Percentiles rank a stretch among this genome's conserved stretches.
These are phyloP conservation scores for Drosophila obscura DNA, from an alignment of 1,140 invertebrate genomes.

Conservation along the genomic window DNA sequence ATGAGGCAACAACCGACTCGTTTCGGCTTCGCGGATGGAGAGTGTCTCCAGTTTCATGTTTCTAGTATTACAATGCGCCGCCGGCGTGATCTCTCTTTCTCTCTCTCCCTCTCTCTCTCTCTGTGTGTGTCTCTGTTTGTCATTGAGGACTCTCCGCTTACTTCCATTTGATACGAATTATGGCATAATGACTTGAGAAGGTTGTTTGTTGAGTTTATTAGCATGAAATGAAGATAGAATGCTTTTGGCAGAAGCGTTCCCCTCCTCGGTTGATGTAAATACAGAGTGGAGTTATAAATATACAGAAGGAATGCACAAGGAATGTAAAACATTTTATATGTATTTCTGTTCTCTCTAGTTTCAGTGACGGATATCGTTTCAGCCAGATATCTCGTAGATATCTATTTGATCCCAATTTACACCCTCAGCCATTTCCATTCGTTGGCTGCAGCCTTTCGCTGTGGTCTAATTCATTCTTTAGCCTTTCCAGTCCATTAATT, in stretches of 20 bases:
- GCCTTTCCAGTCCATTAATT: too few relatives aligned
- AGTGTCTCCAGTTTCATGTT: constrained; percentile 63
- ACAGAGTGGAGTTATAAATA: too few relatives aligned
- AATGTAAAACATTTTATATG: too few relatives aligned
- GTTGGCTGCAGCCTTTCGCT: too few relatives aligned
- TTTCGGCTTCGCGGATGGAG: constrained; percentile 41
- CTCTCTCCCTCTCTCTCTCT: constrained; percentile 3
- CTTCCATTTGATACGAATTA: constrained; percentile 32
- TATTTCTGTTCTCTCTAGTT: too few relatives aligned
- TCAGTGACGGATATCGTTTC: too few relatives aligned
- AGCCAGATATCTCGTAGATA: too few relatives aligned
- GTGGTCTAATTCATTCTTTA: too few relatives aligned
- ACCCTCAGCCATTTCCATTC: not conserved
- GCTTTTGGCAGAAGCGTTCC: constrained; percentile 1
- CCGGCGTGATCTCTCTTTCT: constrained; percentile 21
- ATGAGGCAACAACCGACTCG: constrained; percentile 34
- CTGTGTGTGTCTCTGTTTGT: not conserved
- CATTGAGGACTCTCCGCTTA: constrained; percentile 46
- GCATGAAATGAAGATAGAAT: constrained; percentile 14
- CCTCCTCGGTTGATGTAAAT: not conserved
- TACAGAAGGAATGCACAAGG: too few relatives aligned
- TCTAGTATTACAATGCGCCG: constrained; percentile 22
- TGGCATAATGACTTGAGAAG: constrained; percentile 22
- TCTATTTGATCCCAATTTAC: too few relatives aligned
- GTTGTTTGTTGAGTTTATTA: constrained; percentile 49